A percentile compares a stretch with the other conserved stretches of the same genome.
Evolutionary conservation across 2,888 invertebrate genomes (phyloP).

Genomic region (Ectropis crepuscularia): DNA sequence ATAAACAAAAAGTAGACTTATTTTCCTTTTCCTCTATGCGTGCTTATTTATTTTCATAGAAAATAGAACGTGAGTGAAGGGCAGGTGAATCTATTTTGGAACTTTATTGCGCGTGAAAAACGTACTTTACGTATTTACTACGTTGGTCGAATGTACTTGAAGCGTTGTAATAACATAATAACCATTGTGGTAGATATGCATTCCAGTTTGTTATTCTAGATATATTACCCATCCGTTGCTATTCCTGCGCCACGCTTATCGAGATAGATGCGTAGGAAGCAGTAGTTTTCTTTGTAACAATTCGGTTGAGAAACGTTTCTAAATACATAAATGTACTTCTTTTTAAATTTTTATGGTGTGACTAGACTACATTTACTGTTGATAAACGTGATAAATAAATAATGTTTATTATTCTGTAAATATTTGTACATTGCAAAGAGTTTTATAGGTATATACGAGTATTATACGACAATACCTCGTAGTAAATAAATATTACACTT

Average conservation of each 20-base stretch:
- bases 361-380: too few relatives aligned
- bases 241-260: not conserved
- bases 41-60: conserved; percentile 14
- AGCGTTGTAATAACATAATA: conserved; percentile 7
- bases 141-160: conserved; percentile 1
- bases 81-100: conserved; percentile 29
- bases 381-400: too few relatives aligned
- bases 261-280: too few relatives aligned
- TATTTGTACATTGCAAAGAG: too few relatives aligned
- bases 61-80: conserved; percentile 17
- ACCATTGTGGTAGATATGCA: not conserved
- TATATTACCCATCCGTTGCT: not conserved
- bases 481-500: too few relatives aligned
- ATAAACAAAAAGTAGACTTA: not conserved
- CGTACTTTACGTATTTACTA: conserved; percentile 24
- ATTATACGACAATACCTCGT: too few relatives aligned
- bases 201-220: not conserved
- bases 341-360: too few relatives aligned
- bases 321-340: too few relatives aligned
- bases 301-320: too few relatives aligned
- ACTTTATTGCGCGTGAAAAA: conserved; percentile 30
- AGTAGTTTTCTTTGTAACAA: too few relatives aligned
- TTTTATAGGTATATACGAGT: too few relatives aligned
- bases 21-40: conserved; percentile 10
- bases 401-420: too few relatives aligned